phyloP scores from a whole-genome alignment of 2,888 invertebrate genomes.

The Lithophane semibrunnea region DNA sequence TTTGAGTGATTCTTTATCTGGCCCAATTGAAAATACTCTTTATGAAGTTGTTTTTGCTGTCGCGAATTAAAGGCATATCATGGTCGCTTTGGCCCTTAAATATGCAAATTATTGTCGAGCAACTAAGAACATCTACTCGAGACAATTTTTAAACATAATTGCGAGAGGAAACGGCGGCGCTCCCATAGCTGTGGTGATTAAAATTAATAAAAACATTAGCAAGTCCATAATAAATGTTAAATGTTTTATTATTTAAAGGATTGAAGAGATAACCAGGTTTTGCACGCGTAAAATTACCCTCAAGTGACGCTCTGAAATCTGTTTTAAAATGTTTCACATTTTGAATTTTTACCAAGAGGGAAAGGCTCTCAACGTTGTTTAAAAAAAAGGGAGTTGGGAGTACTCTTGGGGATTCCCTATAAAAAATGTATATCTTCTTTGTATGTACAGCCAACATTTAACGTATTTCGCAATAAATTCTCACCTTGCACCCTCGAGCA shows the following conservation, averaged over 20 bases:
- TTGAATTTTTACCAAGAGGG: not conserved
- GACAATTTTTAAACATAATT: conserved; percentile 28
- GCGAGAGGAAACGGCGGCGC: not conserved
- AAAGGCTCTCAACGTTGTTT: not conserved
- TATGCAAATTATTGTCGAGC: conserved; percentile 39
- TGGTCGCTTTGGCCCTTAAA: conserved; percentile 15
- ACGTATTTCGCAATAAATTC: conserved; percentile 36
- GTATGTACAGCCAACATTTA: conserved; percentile 7
- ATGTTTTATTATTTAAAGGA: conserved; percentile 15
- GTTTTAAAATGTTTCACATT: conserved; percentile 4
- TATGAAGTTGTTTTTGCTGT: conserved; percentile 9
- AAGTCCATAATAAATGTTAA: conserved; percentile 14
- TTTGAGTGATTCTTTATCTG: conserved; percentile 4
- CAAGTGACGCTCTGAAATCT: not conserved
- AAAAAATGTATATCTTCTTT: conserved; percentile 1
- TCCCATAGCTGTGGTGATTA: conserved; percentile 5
- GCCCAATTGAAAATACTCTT: conserved; percentile 7
- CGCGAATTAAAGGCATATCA: not conserved
- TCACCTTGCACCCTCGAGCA: conserved; percentile 36
- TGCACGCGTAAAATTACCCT: not conserved
- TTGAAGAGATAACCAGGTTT: not conserved
- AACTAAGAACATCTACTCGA: conserved; percentile 31
- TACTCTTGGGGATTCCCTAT: not conserved
- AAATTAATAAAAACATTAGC: conserved; percentile 27
- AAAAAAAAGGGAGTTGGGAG: conserved; percentile 7